phyloP scores from a whole-genome alignment of 2,888 invertebrate species.

The Cosmopolites sordidus region DNA sequence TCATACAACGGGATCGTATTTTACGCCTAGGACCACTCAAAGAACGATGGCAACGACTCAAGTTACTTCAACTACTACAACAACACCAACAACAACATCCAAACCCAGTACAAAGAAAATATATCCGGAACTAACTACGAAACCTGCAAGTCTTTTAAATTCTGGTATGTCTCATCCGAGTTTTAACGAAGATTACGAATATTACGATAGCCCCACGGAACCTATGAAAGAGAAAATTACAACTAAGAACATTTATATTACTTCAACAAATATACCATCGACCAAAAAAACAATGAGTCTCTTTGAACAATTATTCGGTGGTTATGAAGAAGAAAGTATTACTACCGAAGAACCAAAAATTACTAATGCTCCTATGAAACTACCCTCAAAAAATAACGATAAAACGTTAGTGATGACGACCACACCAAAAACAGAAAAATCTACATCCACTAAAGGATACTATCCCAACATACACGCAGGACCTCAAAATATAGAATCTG shows the following conservation, averaged over 20 bases:
- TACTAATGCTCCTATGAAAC: conserved; percentile 31
- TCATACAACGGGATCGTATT: conserved; percentile 35
- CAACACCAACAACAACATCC: conserved; percentile 33
- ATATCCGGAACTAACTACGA: conserved; percentile 34
- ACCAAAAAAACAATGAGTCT: conserved; percentile 46
- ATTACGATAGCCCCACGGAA: conserved; percentile 33
- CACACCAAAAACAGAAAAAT: conserved; percentile 26
- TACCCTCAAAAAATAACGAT: conserved; percentile 22
- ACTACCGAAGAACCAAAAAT: conserved; percentile 30
- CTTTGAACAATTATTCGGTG: conserved; percentile 48
- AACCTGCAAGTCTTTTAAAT: conserved; percentile 40
- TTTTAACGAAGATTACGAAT: conserved; percentile 40
- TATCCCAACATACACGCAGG: conserved; percentile 33
- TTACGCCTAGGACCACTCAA: conserved; percentile 29
- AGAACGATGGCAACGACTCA: conserved; percentile 32
- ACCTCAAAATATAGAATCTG: conserved; percentile 34
- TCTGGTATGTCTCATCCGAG: conserved; percentile 43
- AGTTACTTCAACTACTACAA: conserved; percentile 33
- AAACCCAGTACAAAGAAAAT: conserved; percentile 32
- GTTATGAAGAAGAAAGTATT: conserved; percentile 42
- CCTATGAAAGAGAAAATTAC: conserved; percentile 18
- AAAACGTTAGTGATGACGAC: conserved; percentile 23
- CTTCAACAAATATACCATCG: conserved; percentile 40
- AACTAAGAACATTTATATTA: conserved; percentile 2
- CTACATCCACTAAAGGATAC: conserved; percentile 22